A percentile compares a stretch with the other conserved stretches of the same genome.
Evolutionary conservation across 1,140 invertebrate species (phyloP).

Genomic region (Diorhabda elongata): DNA sequence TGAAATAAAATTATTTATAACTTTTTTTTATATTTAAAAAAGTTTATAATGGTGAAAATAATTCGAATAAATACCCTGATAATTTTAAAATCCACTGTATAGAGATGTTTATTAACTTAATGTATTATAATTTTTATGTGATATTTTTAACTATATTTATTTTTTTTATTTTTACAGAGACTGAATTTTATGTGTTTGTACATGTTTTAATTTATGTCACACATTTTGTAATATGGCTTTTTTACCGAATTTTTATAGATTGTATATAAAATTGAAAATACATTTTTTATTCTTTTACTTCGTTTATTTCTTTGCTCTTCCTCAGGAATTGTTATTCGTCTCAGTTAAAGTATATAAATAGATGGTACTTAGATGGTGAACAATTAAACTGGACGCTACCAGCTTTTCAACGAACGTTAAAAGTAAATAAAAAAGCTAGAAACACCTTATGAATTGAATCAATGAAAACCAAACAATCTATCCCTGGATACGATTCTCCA

Average conservation of each 20-base stretch:
- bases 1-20: too few species aligned
- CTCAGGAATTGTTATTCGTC: too few species aligned
- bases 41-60: too few species aligned
- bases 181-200: constrained; percentile 2
- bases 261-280: constrained; percentile 3
- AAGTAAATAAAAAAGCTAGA: too few species aligned
- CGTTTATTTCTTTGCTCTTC: background rate
- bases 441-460: too few species aligned
- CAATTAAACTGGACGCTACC: too few species aligned
- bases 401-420: too few species aligned
- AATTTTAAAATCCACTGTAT: background rate
- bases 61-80: background rate
- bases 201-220: constrained; percentile 1
- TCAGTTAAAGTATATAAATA: too few species aligned
- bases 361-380: too few species aligned
- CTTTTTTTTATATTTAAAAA: too few species aligned
- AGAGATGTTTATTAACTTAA: constrained; percentile 1
- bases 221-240: constrained; percentile 1
- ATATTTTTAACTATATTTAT: constrained; percentile 1
- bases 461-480: too few species aligned
- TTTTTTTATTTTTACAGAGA: background rate
- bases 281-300: constrained; percentile 1
- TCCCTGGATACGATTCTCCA: too few species aligned
- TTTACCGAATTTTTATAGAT: constrained; percentile 1
- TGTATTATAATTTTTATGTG: constrained; percentile 1